Evolutionary conservation across 2,888 invertebrate genomes (phyloP), one percentile per base, ranked within the genome.

Genomic region (Eilema caniola): DNA sequence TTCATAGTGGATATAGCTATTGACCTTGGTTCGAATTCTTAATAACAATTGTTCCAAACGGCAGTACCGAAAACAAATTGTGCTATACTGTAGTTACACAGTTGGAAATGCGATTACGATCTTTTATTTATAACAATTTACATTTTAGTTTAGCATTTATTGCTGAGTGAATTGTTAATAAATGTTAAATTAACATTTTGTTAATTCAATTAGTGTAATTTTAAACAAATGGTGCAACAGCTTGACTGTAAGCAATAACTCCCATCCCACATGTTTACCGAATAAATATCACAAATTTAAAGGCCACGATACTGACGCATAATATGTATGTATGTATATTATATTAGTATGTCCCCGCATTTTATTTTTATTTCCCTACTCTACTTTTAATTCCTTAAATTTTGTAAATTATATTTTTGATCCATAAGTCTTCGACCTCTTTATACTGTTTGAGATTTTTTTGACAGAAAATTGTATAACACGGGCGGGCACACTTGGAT

Each of bases 1-100:
- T 77, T 76, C 76, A 72, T 78, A 72, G 83, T 80, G 68, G 71
- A 73, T 78, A 72, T 73, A 72, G 67, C 66, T 76, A 80, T 79
- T 85, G 88, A 82, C 88, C 88, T 88, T 88, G 84, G 73, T 64
- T 66, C 71, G 78, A 81, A 82, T 82, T 76, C 75, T 85, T 85
- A 86, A 85, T 80, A 86, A 86, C 88, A 86, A 90, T 90, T 88
- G 88, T 91, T 89, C 83, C 76, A 85, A 88, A 86, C 85, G 81
- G 78, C 83, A 82, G 83, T 86, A n/a, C n/a, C n/a, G n/a, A 88
- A 87, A 87, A 86, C 83, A 81, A 85, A 87, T 88, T 88, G 86
- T 76, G 78, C 31, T 76, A 41, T 41, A 66, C 74, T 79, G 74
- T 81, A n/a, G n/a, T n/a, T n/a, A 77, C 78, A 85, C 82, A 86